Conservation (phyloP, 2,113 vertebrate species). For the Ctenomys sociabilis region DNA sequence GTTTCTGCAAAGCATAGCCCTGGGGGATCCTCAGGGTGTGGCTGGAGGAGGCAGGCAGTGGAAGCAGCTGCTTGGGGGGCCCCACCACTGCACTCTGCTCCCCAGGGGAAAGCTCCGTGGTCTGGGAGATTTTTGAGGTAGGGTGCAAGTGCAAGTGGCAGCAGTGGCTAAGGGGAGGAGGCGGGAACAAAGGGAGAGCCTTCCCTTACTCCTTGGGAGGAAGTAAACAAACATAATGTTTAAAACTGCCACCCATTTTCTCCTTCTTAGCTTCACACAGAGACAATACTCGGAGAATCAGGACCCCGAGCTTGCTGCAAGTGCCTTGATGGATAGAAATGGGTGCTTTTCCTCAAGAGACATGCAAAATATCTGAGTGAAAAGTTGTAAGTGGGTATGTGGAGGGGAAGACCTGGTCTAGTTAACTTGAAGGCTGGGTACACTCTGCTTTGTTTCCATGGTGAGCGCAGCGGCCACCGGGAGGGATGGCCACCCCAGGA, state of each 20-base stretch:
- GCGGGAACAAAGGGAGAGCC: not conserved
- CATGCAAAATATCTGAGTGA: not conserved
- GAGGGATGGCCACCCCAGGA: not conserved
- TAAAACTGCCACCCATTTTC: not conserved
- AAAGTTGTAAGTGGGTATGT: not conserved
- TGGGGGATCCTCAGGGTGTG: not conserved
- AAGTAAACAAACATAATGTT: not conserved
- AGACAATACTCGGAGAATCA: not conserved
- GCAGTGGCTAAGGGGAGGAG: not conserved
- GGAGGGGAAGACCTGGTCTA: not conserved
- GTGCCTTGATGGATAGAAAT: not conserved
- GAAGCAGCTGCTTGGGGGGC: not conserved
- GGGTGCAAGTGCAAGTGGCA: not conserved
- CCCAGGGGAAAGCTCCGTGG: not conserved
- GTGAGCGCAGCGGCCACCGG: not conserved
- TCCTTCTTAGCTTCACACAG: not conserved
- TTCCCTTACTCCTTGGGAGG: not conserved
- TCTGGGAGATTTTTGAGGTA: not conserved
- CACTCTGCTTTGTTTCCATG: not conserved
- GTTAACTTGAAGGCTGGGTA: not conserved
- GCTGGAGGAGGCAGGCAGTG: not conserved
- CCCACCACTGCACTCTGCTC: not conserved
- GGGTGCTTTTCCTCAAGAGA: conserved; percentile 17
- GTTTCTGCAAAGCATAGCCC: not conserved
- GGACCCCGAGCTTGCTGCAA: not conserved